Evolutionary conservation across 2,888 invertebrate species (phyloP).

Genomic region (Terebella lapidaria): DNA sequence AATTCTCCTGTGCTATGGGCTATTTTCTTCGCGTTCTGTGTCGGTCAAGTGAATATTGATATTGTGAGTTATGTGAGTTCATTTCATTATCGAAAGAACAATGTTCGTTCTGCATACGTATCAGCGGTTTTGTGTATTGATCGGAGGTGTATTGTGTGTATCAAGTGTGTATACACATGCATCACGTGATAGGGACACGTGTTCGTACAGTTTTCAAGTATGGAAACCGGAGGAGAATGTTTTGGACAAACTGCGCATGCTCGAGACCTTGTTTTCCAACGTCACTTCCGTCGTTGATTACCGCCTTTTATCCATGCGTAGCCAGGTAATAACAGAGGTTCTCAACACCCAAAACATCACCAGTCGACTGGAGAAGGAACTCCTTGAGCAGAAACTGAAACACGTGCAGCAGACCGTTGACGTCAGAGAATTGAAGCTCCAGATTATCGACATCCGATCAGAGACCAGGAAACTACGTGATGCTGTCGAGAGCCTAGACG

Average conservation of each 20-base stretch:
- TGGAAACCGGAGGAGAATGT: constrained; percentile 46
- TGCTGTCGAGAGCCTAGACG: constrained; percentile 22
- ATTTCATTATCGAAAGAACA: too few species aligned
- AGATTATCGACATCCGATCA: constrained; percentile 28
- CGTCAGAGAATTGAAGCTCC: constrained; percentile 13
- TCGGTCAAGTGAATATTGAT: too few species aligned
- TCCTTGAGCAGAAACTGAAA: constrained; percentile 19
- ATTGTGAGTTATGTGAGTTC: too few species aligned
- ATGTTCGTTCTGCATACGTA: too few species aligned
- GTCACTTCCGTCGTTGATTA: constrained; percentile 6
- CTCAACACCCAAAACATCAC: constrained; percentile 17
- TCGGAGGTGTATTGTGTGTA: too few species aligned
- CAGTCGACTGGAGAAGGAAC: constrained; percentile 15
- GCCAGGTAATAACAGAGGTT: constrained; percentile 12
- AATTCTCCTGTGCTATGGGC: too few species aligned
- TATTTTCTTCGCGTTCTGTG: too few species aligned
- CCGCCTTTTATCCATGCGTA: background rate
- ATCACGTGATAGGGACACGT: background rate
- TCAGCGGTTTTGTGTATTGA: too few species aligned
- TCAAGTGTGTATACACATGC: too few species aligned
- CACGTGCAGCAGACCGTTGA: constrained; percentile 17
- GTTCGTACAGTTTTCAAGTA: constrained; percentile 19
- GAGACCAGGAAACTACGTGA: constrained; percentile 18
- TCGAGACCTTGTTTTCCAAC: constrained; percentile 29
- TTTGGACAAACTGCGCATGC: constrained; percentile 28